Percentiles rank a stretch among this genome's conserved stretches.
Evolutionary conservation across 2,888 invertebrate species (phyloP).

Genomic region (Acanthococcus lagerstroemiae): DNA sequence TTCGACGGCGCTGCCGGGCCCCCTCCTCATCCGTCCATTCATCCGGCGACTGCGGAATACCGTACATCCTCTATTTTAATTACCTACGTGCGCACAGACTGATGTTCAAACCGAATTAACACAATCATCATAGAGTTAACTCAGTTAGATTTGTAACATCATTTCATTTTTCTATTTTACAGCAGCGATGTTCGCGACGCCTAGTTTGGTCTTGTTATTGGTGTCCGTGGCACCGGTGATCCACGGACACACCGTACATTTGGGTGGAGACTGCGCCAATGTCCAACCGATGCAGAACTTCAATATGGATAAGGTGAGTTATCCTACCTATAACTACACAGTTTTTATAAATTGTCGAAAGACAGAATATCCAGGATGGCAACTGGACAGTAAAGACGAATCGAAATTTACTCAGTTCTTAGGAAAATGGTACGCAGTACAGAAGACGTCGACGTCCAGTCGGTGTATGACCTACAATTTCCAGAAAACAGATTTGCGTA

Average conservation of each 20-base stretch:
- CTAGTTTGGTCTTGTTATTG: neutral
- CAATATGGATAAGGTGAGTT: constrained; percentile 60
- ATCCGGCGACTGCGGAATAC: too few species aligned
- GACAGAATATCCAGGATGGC: neutral
- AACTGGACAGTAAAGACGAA: neutral
- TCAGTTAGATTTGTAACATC: too few species aligned
- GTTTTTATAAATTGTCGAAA: neutral
- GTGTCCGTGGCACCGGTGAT: neutral
- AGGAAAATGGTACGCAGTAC: constrained; percentile 70
- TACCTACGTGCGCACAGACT: too few species aligned
- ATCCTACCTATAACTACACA: neutral
- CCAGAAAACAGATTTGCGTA: constrained; percentile 56
- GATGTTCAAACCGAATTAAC: too few species aligned
- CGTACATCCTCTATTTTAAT: too few species aligned
- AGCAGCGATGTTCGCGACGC: neutral
- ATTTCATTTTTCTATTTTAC: too few species aligned
- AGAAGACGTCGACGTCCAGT: constrained; percentile 72
- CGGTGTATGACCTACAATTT: constrained; percentile 71
- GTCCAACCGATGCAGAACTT: constrained; percentile 64
- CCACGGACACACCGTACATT: constrained; percentile 56
- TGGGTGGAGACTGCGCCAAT: constrained; percentile 64
- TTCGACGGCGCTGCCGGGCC: too few species aligned
- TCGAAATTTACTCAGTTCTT: constrained; percentile 49
- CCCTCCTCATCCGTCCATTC: too few species aligned
- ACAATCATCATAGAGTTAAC: too few species aligned